Percentiles rank a stretch among this genome's conserved stretches.
These are phyloP conservation scores for Drosophila kambysellisi DNA, from an alignment of 2,888 invertebrate species.

Conservation along the genomic window DNA sequence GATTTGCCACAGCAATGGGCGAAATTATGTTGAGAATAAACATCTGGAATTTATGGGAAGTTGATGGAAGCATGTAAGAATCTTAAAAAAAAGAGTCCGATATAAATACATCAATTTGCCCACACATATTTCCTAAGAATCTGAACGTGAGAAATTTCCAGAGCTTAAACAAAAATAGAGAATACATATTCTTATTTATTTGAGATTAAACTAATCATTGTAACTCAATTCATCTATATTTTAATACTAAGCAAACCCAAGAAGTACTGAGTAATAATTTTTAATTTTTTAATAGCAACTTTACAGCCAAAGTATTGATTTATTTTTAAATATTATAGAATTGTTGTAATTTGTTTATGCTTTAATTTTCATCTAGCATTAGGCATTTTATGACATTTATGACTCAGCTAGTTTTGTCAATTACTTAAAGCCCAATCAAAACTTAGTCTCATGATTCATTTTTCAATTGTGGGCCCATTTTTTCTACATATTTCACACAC, in stretches of 20 bases:
- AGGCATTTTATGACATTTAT: background rate
- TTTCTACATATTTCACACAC: conserved; percentile 23
- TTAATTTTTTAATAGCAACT: background rate
- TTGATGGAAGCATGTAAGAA: background rate
- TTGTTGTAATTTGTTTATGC: background rate
- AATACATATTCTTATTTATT: too few relatives aligned
- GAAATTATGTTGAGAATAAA: background rate
- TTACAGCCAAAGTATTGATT: background rate
- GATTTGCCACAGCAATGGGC: conserved; percentile 6
- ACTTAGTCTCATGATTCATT: conserved; percentile 10
- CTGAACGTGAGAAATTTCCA: background rate
- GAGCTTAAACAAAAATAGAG: background rate
- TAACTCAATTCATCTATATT: background rate
- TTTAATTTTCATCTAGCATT: background rate
- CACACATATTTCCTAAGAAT: background rate
- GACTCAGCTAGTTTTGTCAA: background rate
- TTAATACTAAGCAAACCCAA: background rate
- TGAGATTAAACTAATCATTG: background rate
- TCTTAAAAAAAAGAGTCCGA: background rate
- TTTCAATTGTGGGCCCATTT: conserved; percentile 8
- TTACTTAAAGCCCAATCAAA: background rate
- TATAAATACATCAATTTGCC: background rate
- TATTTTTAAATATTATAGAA: background rate
- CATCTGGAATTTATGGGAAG: conserved; percentile 6
- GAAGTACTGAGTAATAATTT: background rate